These are phyloP conservation scores for Xylota segnis DNA, from an alignment of 2,888 invertebrate species.

Conservation along the genomic window DNA sequence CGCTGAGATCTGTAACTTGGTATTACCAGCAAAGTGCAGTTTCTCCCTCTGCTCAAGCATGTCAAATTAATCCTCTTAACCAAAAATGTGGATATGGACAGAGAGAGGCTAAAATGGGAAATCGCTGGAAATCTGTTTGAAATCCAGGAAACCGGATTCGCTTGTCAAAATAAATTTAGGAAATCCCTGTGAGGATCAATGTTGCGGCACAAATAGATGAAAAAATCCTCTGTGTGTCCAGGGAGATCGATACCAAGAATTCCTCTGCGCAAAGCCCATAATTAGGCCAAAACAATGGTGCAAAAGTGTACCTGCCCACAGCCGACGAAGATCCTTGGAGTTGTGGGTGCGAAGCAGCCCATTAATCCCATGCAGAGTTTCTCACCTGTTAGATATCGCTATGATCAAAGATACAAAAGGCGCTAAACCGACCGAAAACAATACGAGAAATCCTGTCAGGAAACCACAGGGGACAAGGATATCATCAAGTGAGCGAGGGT, in stretches of 20 bases:
- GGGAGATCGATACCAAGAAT: constrained; percentile 52
- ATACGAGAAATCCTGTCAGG: constrained; percentile 47
- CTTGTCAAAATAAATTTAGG: constrained; percentile 75
- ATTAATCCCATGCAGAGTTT: constrained; percentile 72
- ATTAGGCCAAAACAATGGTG: constrained; percentile 68
- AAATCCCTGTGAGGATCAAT: constrained; percentile 53
- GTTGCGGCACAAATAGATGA: constrained; percentile 33
- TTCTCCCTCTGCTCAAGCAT: constrained; percentile 48
- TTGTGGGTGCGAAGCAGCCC: constrained; percentile 68
- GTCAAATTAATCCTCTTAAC: constrained; percentile 48
- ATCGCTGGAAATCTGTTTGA: constrained; percentile 29
- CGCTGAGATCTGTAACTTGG: constrained; percentile 19
- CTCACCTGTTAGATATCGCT: constrained; percentile 73
- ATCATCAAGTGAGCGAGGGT: constrained; percentile 54
- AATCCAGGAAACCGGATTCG: constrained; percentile 64
- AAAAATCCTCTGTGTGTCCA: constrained; percentile 49
- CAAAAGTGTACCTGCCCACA: constrained; percentile 46
- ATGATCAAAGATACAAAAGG: constrained; percentile 69
- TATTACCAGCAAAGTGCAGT: constrained; percentile 7
- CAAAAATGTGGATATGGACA: neutral
- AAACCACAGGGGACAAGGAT: constrained; percentile 62
- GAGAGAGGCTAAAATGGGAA: neutral
- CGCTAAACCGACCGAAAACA: constrained; percentile 70
- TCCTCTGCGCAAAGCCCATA: constrained; percentile 38
- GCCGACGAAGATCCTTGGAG: constrained; percentile 9